These are phyloP conservation scores for Embiotoca jacksoni DNA, from an alignment of 2,113 vertebrate species.

Conservation along the genomic window DNA sequence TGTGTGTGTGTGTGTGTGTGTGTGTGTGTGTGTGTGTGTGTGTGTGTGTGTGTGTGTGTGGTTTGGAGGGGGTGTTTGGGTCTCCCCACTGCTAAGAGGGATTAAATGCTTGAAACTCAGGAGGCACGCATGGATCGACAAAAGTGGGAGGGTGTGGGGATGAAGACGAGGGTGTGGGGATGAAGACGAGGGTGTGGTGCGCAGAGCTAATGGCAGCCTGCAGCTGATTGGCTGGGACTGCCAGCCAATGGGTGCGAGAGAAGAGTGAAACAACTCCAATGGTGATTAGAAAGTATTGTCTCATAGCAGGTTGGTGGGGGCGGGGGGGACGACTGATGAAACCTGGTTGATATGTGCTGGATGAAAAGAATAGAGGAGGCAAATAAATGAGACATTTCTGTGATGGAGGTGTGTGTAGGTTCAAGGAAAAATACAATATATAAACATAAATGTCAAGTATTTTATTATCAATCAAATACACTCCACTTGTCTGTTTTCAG, in stretches of 20 bases:
- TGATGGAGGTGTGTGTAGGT: no score
- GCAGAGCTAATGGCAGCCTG: conserved; percentile 54
- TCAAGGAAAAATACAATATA: neutral
- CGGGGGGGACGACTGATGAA: conserved; percentile 67
- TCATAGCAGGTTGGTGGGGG: conserved; percentile 81
- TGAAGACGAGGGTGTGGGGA: neutral
- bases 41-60: no score
- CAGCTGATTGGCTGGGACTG: conserved; percentile 75
- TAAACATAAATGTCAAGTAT: neutral
- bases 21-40: no score
- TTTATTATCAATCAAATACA: neutral
- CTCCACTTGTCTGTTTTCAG: neutral
- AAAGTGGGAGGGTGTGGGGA: conserved; percentile 6
- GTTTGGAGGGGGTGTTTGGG: conserved; percentile 6
- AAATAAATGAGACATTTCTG: neutral
- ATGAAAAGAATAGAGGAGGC: conserved; percentile 27
- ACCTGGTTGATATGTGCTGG: conserved; percentile 65
- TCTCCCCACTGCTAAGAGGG: conserved; percentile 34
- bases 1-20: no score
- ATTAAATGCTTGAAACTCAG: conserved; percentile 52
- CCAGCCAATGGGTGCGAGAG: conserved; percentile 73
- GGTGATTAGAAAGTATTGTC: conserved; percentile 81
- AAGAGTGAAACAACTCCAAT: conserved; percentile 81
- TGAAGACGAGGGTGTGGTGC: neutral
- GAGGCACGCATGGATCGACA: conserved; percentile 12